phyloP scores from a whole-genome alignment of 2,888 invertebrate genomes.

The Chelonus formosanus region DNA sequence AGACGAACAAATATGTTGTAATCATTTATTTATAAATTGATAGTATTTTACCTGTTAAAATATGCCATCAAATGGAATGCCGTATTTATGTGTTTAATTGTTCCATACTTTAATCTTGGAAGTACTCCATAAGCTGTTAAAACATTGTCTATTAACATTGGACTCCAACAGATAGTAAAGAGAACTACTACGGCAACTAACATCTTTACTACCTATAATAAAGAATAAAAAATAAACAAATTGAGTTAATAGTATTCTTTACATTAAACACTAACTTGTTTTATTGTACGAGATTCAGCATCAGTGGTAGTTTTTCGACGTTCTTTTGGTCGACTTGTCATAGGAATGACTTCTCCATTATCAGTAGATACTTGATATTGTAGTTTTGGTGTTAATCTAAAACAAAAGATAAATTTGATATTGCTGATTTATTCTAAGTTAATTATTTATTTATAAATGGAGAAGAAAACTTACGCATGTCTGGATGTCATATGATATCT shows the following conservation, averaged over 20 bases:
- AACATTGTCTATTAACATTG: slow-evolving; percentile 73
- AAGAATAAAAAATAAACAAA: neutral
- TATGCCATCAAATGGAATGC: slow-evolving; percentile 75
- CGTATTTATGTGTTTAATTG: slow-evolving; percentile 71
- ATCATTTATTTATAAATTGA: too few species aligned
- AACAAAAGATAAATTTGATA: slow-evolving; percentile 24
- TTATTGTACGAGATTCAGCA: slow-evolving; percentile 60
- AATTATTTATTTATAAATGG: too few species aligned
- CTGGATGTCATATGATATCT: slow-evolving; percentile 70
- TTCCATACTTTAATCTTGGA: slow-evolving; percentile 66
- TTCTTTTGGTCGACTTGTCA: slow-evolving; percentile 49
- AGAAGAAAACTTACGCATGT: slow-evolving; percentile 60
- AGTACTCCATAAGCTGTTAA: slow-evolving; percentile 71
- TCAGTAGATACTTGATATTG: slow-evolving; percentile 13
- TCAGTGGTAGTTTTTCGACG: slow-evolving; percentile 54
- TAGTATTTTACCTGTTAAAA: slow-evolving; percentile 69
- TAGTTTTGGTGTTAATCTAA: slow-evolving; percentile 48
- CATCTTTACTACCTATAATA: slow-evolving; percentile 76
- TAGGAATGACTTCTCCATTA: slow-evolving; percentile 54
- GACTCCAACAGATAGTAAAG: slow-evolving; percentile 77
- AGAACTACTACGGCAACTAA: slow-evolving; percentile 75
- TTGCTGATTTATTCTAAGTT: too few species aligned
- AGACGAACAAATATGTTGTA: too few species aligned
- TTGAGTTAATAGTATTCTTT: neutral
- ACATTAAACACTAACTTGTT: slow-evolving; percentile 52